These are phyloP conservation scores for Lordiphosa fenestrarum DNA, from an alignment of 2,888 invertebrate species.

Conservation along the genomic window DNA sequence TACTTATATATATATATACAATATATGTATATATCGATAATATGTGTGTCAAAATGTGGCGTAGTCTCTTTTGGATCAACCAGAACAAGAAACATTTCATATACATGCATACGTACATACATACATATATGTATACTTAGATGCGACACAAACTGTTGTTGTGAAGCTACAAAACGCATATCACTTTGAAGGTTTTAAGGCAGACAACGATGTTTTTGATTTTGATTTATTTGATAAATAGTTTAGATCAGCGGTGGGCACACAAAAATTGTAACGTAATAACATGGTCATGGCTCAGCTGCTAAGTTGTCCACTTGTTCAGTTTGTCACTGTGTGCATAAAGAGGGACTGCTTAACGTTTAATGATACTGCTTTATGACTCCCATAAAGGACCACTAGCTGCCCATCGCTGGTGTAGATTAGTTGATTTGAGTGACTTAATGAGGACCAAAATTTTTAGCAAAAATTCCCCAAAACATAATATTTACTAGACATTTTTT, in stretches of 20 bases:
- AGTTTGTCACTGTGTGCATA: slow-evolving; percentile 26
- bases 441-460: slow-evolving; percentile 68
- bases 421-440: slow-evolving; percentile 45
- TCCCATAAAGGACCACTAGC: too few relatives aligned
- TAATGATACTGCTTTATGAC: too few relatives aligned
- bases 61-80: slow-evolving; percentile 29
- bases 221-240: slow-evolving; percentile 14
- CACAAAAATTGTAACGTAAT: too few relatives aligned
- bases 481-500: slow-evolving; percentile 37
- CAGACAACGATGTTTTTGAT: slow-evolving; percentile 24
- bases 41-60: slow-evolving; percentile 65
- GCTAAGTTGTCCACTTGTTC: slow-evolving; percentile 35
- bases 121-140: slow-evolving; percentile 15
- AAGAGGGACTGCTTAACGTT: neutral
- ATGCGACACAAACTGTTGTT: slow-evolving; percentile 53
- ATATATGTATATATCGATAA: slow-evolving; percentile 44
- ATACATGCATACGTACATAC: slow-evolving; percentile 24
- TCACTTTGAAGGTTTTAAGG: slow-evolving; percentile 57
- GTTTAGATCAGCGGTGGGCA: slow-evolving; percentile 2
- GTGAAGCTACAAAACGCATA: slow-evolving; percentile 64
- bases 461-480: slow-evolving; percentile 21
- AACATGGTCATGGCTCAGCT: too few relatives aligned
- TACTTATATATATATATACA: slow-evolving; percentile 50
- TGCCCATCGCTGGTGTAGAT: slow-evolving; percentile 10
- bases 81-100: slow-evolving; percentile 36